These are phyloP conservation scores for Bufo gargarizans DNA, from an alignment of 2,113 vertebrate genomes.

Conservation along the genomic window DNA sequence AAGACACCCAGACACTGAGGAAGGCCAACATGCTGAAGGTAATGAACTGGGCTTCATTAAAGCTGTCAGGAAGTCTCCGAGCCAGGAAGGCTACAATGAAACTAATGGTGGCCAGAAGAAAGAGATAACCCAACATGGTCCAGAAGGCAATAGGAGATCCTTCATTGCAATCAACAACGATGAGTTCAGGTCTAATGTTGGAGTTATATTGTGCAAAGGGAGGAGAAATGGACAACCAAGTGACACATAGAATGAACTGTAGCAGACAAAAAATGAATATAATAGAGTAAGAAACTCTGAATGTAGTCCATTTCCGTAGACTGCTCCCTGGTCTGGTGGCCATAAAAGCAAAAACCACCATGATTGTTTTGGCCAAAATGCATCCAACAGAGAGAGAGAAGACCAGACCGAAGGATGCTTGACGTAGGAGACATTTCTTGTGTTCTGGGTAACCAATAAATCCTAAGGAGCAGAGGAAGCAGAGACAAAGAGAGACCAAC, in stretches of 20 bases:
- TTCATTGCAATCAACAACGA: constrained; percentile 54
- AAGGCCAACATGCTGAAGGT: constrained; percentile 61
- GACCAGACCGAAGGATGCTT: constrained; percentile 47
- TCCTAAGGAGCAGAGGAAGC: constrained; percentile 49
- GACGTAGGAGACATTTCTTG: constrained; percentile 38
- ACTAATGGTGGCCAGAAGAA: constrained; percentile 44
- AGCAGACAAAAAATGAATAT: constrained; percentile 33
- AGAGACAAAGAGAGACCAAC: constrained; percentile 35
- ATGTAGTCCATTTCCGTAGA: constrained; percentile 32
- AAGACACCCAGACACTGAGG: constrained; percentile 58
- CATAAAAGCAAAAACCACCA: constrained; percentile 56
- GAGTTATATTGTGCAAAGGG: constrained; percentile 41
- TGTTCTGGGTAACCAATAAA: constrained; percentile 44
- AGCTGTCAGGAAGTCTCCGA: constrained; percentile 57
- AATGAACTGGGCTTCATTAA: constrained; percentile 61
- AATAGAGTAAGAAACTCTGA: constrained; percentile 15
- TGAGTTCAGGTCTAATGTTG: background rate
- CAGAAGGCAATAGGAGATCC: constrained; percentile 53
- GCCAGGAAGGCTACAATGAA: constrained; percentile 54
- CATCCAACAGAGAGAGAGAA: constrained; percentile 54
- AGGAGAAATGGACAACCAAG: constrained; percentile 30
- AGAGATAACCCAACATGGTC: constrained; percentile 49
- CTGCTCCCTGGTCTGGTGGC: constrained; percentile 51
- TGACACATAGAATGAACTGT: constrained; percentile 23
- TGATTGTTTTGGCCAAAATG: constrained; percentile 60